Percentiles rank a stretch among this genome's conserved stretches.
These are phyloP conservation scores for Drosophila falleni DNA, from an alignment of 2,888 invertebrate species.

Conservation along the genomic window DNA sequence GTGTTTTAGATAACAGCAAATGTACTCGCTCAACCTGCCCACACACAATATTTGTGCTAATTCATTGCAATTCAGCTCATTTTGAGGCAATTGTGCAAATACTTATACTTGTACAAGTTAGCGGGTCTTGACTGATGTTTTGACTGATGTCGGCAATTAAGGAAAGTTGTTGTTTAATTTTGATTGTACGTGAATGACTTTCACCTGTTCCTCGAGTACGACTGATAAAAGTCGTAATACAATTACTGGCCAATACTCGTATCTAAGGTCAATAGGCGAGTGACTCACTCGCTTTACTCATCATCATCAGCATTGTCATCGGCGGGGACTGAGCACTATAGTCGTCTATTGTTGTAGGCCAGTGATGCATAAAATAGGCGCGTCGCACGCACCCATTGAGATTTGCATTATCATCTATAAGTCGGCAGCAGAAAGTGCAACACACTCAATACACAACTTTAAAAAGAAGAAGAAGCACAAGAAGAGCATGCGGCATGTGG, in stretches of 20 bases:
- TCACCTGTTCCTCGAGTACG: constrained; percentile 5
- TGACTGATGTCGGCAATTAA: constrained; percentile 1
- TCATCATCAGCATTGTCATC: constrained; percentile 1
- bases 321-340: constrained; percentile 23
- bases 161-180: not conserved
- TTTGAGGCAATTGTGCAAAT: constrained; percentile 25
- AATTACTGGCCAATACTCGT: constrained; percentile 1
- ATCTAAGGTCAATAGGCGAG: constrained; percentile 39
- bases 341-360: constrained; percentile 55
- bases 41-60: constrained; percentile 50
- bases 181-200: constrained; percentile 1
- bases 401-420: constrained; percentile 64
- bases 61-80: constrained; percentile 59
- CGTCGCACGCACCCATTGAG: constrained; percentile 43
- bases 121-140: constrained; percentile 6
- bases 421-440: constrained; percentile 40
- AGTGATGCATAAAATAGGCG: constrained; percentile 66
- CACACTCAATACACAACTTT: constrained; percentile 7
- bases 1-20: constrained; percentile 46
- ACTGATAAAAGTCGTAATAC: not conserved
- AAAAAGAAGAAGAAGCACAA: constrained; percentile 5
- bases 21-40: not conserved
- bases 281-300: constrained; percentile 48
- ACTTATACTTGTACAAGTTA: constrained; percentile 1
- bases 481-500: constrained; percentile 6